Evolutionary conservation across 2,888 invertebrate species (phyloP).

Genomic region (Eretmocerus hayati): DNA sequence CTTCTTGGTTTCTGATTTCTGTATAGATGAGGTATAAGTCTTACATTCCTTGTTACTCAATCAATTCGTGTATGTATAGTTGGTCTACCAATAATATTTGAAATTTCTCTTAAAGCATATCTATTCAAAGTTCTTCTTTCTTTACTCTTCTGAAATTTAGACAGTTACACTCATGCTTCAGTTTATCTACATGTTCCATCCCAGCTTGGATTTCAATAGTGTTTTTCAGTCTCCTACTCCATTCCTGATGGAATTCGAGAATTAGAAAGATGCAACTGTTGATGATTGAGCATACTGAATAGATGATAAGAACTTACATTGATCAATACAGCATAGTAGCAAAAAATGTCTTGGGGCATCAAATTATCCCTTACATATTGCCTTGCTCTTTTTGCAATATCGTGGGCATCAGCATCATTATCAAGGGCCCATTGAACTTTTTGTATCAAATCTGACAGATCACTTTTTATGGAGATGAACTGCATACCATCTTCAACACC

Average conservation of each 20-base stretch:
- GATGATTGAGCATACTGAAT: too few species aligned
- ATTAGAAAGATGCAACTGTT: too few species aligned
- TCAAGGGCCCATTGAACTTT: conserved; percentile 70
- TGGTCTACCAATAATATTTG: conserved; percentile 13
- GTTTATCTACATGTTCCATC: conserved; percentile 59
- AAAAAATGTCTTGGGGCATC: conserved; percentile 76
- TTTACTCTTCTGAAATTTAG: conserved; percentile 2
- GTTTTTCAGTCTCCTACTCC: conserved; percentile 61
- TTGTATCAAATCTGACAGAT: conserved; percentile 74
- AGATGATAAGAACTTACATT: too few species aligned
- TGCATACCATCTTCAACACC: conserved; percentile 70
- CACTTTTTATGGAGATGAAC: conserved; percentile 72
- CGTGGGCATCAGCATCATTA: conserved; percentile 61
- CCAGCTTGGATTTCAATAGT: conserved; percentile 51
- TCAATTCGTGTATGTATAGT: conserved; percentile 16
- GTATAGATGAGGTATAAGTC: too few species aligned
- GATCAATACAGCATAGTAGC: conserved; percentile 74
- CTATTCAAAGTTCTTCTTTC: conserved; percentile 48
- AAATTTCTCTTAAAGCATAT: conserved; percentile 10
- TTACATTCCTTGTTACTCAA: too few species aligned
- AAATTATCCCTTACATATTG: conserved; percentile 70
- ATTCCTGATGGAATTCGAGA: conserved; percentile 52
- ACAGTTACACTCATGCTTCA: conserved; percentile 45
- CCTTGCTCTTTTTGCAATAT: conserved; percentile 62
- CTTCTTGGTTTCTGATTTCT: too few species aligned